Conservation (phyloP, 2,888 invertebrate genomes). For the Leptopilina drosophilae region DNA sequence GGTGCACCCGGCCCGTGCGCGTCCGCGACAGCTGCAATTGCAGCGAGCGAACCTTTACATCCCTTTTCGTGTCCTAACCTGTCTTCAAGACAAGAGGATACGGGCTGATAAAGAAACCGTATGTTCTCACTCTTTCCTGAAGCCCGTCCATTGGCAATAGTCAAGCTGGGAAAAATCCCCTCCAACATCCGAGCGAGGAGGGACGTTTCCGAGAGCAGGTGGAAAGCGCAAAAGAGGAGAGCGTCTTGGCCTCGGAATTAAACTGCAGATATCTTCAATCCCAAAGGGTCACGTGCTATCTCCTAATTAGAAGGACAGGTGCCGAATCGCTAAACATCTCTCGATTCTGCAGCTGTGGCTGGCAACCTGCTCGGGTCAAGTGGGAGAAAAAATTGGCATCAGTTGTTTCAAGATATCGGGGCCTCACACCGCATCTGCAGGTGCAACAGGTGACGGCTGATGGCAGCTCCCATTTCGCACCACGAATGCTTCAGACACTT, state of each 20-base stretch:
- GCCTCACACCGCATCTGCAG: not conserved
- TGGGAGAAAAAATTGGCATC: not conserved
- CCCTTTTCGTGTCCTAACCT: constrained; percentile 50
- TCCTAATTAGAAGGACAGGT: constrained; percentile 24
- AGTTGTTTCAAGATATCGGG: not conserved
- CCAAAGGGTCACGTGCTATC: constrained; percentile 26
- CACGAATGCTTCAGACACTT: not conserved
- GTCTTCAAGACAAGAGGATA: constrained; percentile 37
- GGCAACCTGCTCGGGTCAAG: not conserved
- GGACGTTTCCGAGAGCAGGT: not conserved
- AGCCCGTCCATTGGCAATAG: no score
- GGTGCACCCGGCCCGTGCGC: constrained; percentile 69
- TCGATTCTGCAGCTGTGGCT: constrained; percentile 4
- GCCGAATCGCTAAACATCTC: constrained; percentile 34
- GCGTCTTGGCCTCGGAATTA: not conserved
- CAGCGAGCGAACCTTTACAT: constrained; percentile 52
- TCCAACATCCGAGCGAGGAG: not conserved
- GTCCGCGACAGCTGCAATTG: constrained; percentile 65
- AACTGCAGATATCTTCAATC: constrained; percentile 5
- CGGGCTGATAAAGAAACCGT: constrained; percentile 36
- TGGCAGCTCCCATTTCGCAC: not conserved
- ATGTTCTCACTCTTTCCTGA: constrained; percentile 7
- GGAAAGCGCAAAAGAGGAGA: not conserved
- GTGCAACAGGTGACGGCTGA: not conserved
- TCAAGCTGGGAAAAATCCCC: no score